Base-by-base conservation (phyloP, 1,140 invertebrate genomes). In the Bacillus rossius region DNA sequence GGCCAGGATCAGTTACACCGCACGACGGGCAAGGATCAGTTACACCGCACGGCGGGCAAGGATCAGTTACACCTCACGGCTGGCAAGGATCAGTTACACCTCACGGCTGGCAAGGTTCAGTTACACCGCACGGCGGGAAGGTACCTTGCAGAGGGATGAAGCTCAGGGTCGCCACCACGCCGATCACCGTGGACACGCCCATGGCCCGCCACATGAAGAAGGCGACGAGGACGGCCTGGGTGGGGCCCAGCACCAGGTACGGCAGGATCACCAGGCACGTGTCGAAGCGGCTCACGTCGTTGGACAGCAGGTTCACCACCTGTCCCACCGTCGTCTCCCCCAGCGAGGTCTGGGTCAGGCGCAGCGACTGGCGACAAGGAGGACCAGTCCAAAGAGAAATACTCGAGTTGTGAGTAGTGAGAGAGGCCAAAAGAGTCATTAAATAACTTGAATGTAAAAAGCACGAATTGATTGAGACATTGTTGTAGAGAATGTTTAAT, bases 301-400 rank as follows among this genome's bases (percentile, higher is more conserved):
- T 92, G 1, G 89, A 88, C 47, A 93, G 77, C 2, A 92, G 72
- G 75, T 93, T 93, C 1, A 92, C 88, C 57, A 94, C 84, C 75
- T 94, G 91, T 0, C 91, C 91, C 2, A 86, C 82, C 7, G 90
- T 89, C 2, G 89, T 89, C 62, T 88, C 81, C 0, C 83, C 83
- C 22, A 94, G 64, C 0, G 90, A 84, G 0, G 79, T 82, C 54
- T 76, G 77, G 60, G 81, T 86, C 2, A 88, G 65, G 10, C 76
- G 75, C 3, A 87, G 69, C 0, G 83, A 76, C 81, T 80, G 52
- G 29, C n/a, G n/a, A n/a, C n/a, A n/a, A n/a, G n/a, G n/a, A n/a
- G n/a, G n/a, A n/a, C n/a, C n/a, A n/a, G n/a, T n/a, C n/a, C n/a
- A n/a, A n/a, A n/a, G n/a, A n/a, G n/a, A n/a, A n/a, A n/a, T n/a